A percentile compares a stretch with the other conserved stretches of the same genome.
Conservation (phyloP, 2,797 vertebrate species). For the Gymnopithys bicolor region DNA sequence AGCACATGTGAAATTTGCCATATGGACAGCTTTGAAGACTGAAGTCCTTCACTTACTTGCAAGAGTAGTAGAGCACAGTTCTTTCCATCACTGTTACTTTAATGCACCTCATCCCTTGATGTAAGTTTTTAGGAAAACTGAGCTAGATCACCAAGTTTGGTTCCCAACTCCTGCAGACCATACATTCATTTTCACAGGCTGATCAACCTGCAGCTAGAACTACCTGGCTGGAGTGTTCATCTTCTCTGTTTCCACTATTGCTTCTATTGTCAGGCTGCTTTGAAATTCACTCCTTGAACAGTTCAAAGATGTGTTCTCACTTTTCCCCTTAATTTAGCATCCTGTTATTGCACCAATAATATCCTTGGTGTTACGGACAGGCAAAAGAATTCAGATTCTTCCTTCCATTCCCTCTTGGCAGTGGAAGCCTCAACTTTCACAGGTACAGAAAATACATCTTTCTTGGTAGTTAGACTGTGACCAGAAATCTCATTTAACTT, state of each 20-base stretch:
- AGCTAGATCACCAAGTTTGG: background rate
- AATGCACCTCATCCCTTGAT: background rate
- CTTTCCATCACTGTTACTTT: background rate
- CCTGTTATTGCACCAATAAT: background rate
- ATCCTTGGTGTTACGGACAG: background rate
- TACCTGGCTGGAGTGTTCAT: background rate
- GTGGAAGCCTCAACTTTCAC: background rate
- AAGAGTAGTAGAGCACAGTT: background rate
- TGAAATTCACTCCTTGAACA: background rate
- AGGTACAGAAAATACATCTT: background rate
- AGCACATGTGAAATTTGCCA: slow-evolving; percentile 36
- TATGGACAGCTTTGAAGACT: slow-evolving; percentile 15
- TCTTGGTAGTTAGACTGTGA: background rate
- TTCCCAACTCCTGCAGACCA: background rate
- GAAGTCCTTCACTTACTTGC: background rate
- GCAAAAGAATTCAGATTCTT: background rate
- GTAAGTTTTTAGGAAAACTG: background rate
- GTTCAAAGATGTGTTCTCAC: background rate
- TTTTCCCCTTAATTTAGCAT: background rate
- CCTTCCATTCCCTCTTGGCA: background rate
- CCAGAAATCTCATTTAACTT: background rate
- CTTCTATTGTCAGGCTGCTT: background rate
- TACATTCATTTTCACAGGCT: background rate
- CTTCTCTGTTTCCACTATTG: background rate
- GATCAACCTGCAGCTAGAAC: background rate